phyloP scores from a whole-genome alignment of 2,113 vertebrate species.

The Pagrus major region DNA sequence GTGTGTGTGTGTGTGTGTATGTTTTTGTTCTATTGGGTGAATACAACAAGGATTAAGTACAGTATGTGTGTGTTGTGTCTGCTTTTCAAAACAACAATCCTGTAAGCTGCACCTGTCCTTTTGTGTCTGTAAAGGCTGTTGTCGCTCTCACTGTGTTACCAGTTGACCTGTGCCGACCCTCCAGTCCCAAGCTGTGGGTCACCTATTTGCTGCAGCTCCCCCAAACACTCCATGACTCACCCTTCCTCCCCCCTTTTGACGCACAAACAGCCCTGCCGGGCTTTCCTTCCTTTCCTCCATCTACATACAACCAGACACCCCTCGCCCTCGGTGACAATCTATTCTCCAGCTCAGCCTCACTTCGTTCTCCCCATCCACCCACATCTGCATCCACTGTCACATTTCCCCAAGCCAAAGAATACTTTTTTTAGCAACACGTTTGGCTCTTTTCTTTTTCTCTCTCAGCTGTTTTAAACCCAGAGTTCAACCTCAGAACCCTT shows the following conservation, averaged over 20 bases:
- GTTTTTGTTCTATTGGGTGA: background rate
- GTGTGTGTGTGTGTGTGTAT: conserved; percentile 10
- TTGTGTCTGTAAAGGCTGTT: conserved; percentile 31
- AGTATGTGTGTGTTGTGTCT: conserved; percentile 16
- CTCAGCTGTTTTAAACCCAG: conserved; percentile 57
- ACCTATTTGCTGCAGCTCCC: conserved; percentile 47
- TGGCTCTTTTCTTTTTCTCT: conserved; percentile 45
- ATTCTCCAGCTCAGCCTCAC: conserved; percentile 24
- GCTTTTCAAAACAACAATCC: conserved; percentile 9
- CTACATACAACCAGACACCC: conserved; percentile 42
- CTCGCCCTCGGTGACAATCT: conserved; percentile 37
- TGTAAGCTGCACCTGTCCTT: background rate
- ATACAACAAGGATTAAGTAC: conserved; percentile 12
- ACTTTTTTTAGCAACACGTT: conserved; percentile 52
- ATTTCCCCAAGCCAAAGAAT: conserved; percentile 39
- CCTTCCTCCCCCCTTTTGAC: background rate
- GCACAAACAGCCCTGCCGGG: conserved; percentile 24
- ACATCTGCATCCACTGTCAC: conserved; percentile 46
- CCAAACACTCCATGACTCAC: conserved; percentile 28
- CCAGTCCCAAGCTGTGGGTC: conserved; percentile 49
- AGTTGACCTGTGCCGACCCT: conserved; percentile 48
- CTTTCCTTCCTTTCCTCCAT: conserved; percentile 8
- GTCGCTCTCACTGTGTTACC: conserved; percentile 30
- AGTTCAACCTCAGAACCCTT: conserved; percentile 61
- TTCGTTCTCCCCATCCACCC: conserved; percentile 39